phyloP scores from a whole-genome alignment of 2,888 invertebrate genomes.

The Pedicia rivosa region DNA sequence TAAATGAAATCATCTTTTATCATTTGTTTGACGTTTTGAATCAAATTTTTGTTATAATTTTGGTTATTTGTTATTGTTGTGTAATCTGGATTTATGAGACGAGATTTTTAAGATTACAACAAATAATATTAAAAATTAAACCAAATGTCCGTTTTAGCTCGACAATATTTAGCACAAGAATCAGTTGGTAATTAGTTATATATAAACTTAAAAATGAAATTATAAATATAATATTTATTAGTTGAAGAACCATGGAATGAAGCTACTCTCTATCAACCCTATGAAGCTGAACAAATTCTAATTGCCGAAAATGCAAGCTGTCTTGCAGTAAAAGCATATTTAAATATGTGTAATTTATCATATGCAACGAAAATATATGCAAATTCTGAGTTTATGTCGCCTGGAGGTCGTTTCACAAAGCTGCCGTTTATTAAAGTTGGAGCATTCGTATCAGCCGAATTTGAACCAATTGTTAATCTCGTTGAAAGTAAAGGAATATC shows the following conservation, averaged over 20 bases:
- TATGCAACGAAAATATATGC: conserved; percentile 66
- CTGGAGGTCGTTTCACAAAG: conserved; percentile 53
- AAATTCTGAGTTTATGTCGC: conserved; percentile 96
- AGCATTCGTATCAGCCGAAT: conserved; percentile 72
- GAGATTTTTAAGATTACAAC: neutral
- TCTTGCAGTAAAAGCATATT: conserved; percentile 78
- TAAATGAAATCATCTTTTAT: no score
- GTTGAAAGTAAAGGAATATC: conserved; percentile 70
- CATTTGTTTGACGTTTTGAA: no score
- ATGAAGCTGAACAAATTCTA: conserved; percentile 85
- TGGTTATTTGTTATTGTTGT: no score
- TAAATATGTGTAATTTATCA: conserved; percentile 78
- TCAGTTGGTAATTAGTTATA: conserved; percentile 5
- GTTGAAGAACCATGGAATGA: conserved; percentile 86
- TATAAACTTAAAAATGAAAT: neutral
- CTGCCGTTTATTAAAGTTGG: conserved; percentile 89
- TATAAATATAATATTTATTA: conserved; percentile 20
- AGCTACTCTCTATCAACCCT: conserved; percentile 73
- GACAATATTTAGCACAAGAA: conserved; percentile 8
- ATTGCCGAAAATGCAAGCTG: conserved; percentile 90
- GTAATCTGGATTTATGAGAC: no score
- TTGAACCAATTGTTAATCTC: conserved; percentile 83
- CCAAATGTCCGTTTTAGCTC: conserved; percentile 2
- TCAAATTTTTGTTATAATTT: no score
- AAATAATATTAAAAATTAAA: neutral